A percentile compares a stretch with the other conserved stretches of the same genome.
These are phyloP conservation scores for Rafetus swinhoei DNA, from an alignment of 2,113 vertebrate genomes.

Conservation along the genomic window DNA sequence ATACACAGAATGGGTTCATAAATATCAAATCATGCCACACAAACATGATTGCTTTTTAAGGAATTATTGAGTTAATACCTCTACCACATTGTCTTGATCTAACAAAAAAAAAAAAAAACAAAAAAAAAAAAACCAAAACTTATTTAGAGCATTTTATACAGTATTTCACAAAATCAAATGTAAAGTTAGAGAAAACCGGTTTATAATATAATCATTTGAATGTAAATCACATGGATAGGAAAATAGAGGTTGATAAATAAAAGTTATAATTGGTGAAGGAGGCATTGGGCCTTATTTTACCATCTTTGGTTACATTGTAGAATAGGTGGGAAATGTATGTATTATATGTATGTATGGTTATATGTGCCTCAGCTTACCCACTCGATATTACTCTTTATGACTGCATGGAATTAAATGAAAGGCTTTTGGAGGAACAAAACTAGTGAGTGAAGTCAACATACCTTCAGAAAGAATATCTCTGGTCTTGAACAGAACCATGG, in stretches of 20 bases:
- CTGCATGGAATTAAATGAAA: background rate
- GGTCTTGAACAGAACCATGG: background rate
- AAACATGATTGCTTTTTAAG: background rate
- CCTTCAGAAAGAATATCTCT: background rate
- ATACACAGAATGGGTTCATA: background rate
- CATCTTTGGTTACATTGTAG: background rate
- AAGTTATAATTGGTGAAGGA: background rate
- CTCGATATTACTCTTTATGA: background rate
- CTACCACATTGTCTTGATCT: no score
- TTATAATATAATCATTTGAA: background rate
- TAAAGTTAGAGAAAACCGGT: background rate
- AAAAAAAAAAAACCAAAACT: no score
- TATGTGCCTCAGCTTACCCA: background rate
- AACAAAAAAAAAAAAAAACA: no score
- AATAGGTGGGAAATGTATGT: background rate
- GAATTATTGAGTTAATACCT: no score
- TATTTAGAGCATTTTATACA: constrained; percentile 32
- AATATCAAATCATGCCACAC: constrained; percentile 13
- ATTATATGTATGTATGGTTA: background rate
- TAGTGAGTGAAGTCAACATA: background rate
- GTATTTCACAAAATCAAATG: background rate
- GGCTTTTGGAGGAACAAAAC: background rate
- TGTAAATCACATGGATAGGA: constrained; percentile 14
- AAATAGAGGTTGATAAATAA: background rate
- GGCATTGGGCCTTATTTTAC: background rate